Evolutionary conservation across 2,797 vertebrate species (phyloP), one percentile per base, ranked within the genome.

Genomic region (Pantherophis vulpinus): DNA sequence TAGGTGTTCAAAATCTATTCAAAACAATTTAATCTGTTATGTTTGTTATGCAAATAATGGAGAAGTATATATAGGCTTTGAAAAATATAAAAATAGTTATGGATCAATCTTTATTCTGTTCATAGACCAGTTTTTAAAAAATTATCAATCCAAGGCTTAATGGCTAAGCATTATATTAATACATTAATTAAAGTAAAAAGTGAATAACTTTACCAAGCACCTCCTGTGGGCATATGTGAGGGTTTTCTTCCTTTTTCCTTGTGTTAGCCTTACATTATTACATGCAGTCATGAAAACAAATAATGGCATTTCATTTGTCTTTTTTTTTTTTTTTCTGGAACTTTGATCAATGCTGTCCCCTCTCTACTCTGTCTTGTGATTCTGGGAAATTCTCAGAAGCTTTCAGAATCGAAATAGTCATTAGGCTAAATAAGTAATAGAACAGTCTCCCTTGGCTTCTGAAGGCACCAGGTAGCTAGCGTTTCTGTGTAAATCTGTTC

Each of bases 1-100:
- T 99, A 97, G 95, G 98, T 95, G 66, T 86, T 4, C 51, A 47
- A 12, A 89, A 27, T 83, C 32, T 11, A 42, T 20, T 54, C 92
- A 89, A 20, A 51, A 23, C 91, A 94, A 59, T n/a, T n/a, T 58
- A 93, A 89, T 9, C 14, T 86, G 56, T 32, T 59, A 4, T 10
- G 23, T 55, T 23, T n/a, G 58, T 92, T 91, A 94, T 86, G 29
- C 51, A 87, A 32, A 83, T 93, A 70, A 42, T 92, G 95, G 29
- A 27, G 14, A 2, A 92, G 13, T 92, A 63, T 95, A 56, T 51
- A 60, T 70, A 32, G 79, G 4, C 1, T 59, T 23, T 93, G 63
- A 2, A 60, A 92, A 74, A 37, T 74, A 37, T 37, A 74, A 20
- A 37, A 37, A 37, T 74, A 37, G 70, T 74, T 74, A 37, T 7